Evolutionary conservation across 2,113 vertebrate genomes (phyloP).

Genomic region (Pterocles gutturalis): DNA sequence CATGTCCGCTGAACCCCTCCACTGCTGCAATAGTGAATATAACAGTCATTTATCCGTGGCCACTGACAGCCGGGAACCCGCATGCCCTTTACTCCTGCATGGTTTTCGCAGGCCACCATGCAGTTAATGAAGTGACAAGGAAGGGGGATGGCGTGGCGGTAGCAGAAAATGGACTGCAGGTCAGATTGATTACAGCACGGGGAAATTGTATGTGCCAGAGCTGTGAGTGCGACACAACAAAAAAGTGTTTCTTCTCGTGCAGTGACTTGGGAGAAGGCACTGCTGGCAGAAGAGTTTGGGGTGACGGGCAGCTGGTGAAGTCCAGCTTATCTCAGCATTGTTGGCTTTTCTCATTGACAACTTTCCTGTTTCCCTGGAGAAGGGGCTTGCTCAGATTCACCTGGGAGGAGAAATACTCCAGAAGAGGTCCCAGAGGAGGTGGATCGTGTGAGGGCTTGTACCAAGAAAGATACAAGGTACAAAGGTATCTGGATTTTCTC

Average conservation of each 20-base stretch:
- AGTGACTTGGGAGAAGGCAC: accelerated
- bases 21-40: background rate
- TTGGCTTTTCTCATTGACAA: background rate
- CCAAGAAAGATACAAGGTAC: background rate
- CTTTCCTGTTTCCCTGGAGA: background rate
- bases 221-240: accelerated
- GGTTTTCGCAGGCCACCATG: background rate
- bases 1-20: background rate
- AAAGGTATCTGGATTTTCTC: background rate
- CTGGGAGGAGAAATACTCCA: background rate
- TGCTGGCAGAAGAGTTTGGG: background rate
- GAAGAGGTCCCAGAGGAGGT: background rate
- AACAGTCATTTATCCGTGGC: background rate
- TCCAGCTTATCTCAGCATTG: background rate
- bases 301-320: background rate
- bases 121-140: slow-evolving; percentile 6
- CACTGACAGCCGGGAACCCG: background rate
- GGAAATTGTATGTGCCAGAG: background rate
- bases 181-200: background rate
- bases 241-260: background rate
- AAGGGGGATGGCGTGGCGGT: background rate
- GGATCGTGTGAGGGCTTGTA: background rate
- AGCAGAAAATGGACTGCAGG: background rate
- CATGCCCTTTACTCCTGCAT: background rate
- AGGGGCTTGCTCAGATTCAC: background rate